phyloP scores from a whole-genome alignment of 2,888 invertebrate genomes.

The Hipparchia semele region DNA sequence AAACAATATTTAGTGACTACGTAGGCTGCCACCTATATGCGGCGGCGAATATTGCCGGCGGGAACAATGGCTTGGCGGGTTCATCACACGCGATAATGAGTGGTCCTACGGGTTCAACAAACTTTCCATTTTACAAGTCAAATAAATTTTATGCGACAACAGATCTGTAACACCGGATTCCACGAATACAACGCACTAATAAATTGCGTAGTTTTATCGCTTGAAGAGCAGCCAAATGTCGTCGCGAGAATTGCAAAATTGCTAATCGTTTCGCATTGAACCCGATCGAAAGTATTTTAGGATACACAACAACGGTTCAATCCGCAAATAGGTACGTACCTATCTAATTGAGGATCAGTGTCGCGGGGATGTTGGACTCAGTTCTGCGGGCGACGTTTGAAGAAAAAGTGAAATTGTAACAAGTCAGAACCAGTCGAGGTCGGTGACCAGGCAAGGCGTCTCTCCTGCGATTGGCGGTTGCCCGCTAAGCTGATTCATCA shows the following conservation, averaged over 20 bases:
- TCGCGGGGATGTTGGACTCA: slow-evolving; percentile 34
- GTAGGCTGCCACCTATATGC: slow-evolving; percentile 42
- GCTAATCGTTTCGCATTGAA: slow-evolving; percentile 31
- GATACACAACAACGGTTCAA: slow-evolving; percentile 18
- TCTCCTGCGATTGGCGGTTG: slow-evolving; percentile 58
- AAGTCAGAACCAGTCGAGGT: slow-evolving; percentile 79
- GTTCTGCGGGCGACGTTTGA: slow-evolving; percentile 46
- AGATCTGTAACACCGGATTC: slow-evolving; percentile 61
- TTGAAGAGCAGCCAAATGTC: slow-evolving; percentile 59
- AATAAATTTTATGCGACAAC: slow-evolving; percentile 62
- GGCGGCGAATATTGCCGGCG: slow-evolving; percentile 55
- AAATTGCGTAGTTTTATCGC: slow-evolving; percentile 53
- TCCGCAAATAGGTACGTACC: slow-evolving; percentile 12
- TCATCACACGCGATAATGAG: slow-evolving; percentile 79
- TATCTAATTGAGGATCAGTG: slow-evolving; percentile 31
- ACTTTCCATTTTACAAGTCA: slow-evolving; percentile 71
- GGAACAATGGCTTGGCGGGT: slow-evolving; percentile 75
- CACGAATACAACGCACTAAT: slow-evolving; percentile 44
- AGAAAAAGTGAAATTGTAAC: slow-evolving; percentile 80
- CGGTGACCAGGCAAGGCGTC: slow-evolving; percentile 69
- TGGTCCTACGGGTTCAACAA: slow-evolving; percentile 78
- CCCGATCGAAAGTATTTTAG: slow-evolving; percentile 26
- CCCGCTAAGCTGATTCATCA: slow-evolving; percentile 71
- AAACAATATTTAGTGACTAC: slow-evolving; percentile 31
- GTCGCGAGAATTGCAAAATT: slow-evolving; percentile 33